phyloP scores from a whole-genome alignment of 1,140 invertebrate genomes.

The Atta texana region DNA sequence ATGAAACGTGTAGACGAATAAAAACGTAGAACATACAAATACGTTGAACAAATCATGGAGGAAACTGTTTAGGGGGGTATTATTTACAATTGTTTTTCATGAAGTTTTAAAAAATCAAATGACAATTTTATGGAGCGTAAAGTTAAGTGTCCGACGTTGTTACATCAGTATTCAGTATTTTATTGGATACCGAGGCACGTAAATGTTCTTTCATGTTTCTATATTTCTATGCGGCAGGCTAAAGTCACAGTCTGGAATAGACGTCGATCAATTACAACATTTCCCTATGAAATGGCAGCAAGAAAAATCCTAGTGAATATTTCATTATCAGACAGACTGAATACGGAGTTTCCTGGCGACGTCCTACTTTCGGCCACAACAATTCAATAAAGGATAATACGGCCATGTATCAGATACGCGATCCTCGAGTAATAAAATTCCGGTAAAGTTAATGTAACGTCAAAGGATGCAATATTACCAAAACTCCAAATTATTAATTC shows the following conservation, averaged over 20 bases:
- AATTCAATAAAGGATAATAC: slow-evolving; percentile 48
- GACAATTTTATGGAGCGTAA: slow-evolving; percentile 20
- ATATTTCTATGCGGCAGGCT: background rate
- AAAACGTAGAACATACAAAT: background rate
- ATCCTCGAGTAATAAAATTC: slow-evolving; percentile 27
- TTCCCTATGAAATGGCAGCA: slow-evolving; percentile 34
- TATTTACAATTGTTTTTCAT: slow-evolving; percentile 23
- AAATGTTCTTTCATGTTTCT: slow-evolving; percentile 30
- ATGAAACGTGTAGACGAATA: background rate
- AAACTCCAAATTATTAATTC: slow-evolving; percentile 2
- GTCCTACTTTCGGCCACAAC: slow-evolving; percentile 49
- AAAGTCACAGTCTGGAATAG: slow-evolving; percentile 29
- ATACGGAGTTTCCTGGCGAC: slow-evolving; percentile 46
- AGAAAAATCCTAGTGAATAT: slow-evolving; percentile 48
- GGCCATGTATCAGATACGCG: slow-evolving; percentile 27
- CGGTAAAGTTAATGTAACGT: background rate
- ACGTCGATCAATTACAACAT: slow-evolving; percentile 48
- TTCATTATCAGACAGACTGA: slow-evolving; percentile 41
- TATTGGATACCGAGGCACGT: background rate
- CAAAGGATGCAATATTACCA: background rate
- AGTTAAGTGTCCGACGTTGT: slow-evolving; percentile 2
- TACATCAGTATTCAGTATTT: slow-evolving; percentile 4
- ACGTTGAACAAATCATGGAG: background rate
- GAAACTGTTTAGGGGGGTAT: background rate
- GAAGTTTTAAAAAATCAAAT: slow-evolving; percentile 35